These are phyloP conservation scores for Nephotettix cincticeps DNA, from an alignment of 1,140 invertebrate genomes.

Conservation along the genomic window DNA sequence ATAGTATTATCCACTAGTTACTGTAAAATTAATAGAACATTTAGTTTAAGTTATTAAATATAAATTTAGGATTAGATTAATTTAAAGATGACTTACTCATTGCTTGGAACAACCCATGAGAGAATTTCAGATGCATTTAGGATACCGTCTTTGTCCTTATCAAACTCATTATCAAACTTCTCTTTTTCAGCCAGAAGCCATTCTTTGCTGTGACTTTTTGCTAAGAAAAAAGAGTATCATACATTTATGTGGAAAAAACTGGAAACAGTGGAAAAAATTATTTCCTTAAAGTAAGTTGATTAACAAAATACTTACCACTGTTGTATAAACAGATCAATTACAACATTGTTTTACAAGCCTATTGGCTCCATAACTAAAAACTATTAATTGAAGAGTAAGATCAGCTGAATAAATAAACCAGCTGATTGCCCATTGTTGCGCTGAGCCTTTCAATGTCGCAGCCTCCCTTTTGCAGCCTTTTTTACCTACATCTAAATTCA, in stretches of 20 bases:
- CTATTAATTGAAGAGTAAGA: too few relatives aligned
- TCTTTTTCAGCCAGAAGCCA: conserved; percentile 84
- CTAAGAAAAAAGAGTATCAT: conserved; percentile 43
- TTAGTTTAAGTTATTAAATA: too few relatives aligned
- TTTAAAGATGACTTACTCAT: conserved; percentile 78
- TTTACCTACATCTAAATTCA: too few relatives aligned
- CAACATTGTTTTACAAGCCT: too few relatives aligned
- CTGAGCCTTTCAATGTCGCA: too few relatives aligned
- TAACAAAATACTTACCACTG: neutral
- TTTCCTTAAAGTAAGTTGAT: neutral
- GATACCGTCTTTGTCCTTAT: conserved; percentile 82
- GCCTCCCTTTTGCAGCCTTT: too few relatives aligned
- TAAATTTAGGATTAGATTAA: too few relatives aligned
- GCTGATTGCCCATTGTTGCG: too few relatives aligned
- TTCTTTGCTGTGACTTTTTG: conserved; percentile 70
- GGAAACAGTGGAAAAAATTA: neutral
- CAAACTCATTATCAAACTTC: conserved; percentile 85
- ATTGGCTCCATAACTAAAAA: too few relatives aligned
- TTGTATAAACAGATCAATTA: neutral
- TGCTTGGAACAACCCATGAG: conserved; percentile 90
- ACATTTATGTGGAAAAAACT: neutral
- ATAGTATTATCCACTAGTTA: too few relatives aligned
- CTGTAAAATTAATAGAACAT: too few relatives aligned
- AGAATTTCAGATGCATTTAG: conserved; percentile 79
- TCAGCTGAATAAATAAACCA: too few relatives aligned